Evolutionary conservation across 2,888 invertebrate genomes (phyloP).

Genomic region (Lymantria monacha): DNA sequence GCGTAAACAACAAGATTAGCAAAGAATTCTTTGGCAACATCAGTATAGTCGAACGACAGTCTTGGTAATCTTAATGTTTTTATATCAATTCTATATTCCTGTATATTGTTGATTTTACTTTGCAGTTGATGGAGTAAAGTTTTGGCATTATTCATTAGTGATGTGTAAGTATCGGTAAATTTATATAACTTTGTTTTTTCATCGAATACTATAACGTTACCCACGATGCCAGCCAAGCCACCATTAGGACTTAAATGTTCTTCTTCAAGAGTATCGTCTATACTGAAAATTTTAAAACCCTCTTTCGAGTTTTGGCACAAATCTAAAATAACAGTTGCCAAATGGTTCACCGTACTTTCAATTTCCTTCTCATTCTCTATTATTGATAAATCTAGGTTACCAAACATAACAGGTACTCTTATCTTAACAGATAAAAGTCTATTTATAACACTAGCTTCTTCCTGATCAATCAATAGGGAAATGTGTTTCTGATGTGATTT

Average conservation of each 20-base stretch:
- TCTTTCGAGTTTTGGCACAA: slow-evolving; percentile 3
- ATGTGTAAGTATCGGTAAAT: slow-evolving; percentile 7
- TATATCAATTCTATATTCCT: slow-evolving; percentile 10
- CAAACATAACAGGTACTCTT: slow-evolving; percentile 9
- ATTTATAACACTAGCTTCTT: background rate
- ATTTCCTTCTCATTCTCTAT: slow-evolving; percentile 2
- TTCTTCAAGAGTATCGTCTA: no score
- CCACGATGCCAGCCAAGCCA: background rate
- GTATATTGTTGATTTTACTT: slow-evolving; percentile 1
- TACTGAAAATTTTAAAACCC: background rate
- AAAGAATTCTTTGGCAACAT: slow-evolving; percentile 13
- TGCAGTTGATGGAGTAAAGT: slow-evolving; percentile 2
- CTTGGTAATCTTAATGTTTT: slow-evolving; percentile 17
- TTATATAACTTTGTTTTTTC: slow-evolving; percentile 11
- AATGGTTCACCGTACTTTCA: slow-evolving; percentile 3
- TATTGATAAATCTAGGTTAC: slow-evolving; percentile 12
- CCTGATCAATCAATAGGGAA: no score
- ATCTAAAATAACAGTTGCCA: background rate
- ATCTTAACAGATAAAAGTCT: background rate
- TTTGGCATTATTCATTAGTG: slow-evolving; percentile 8
- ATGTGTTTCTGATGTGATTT: no score
- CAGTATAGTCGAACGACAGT: slow-evolving; percentile 9
- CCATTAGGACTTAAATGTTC: background rate
- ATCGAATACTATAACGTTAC: slow-evolving; percentile 17
- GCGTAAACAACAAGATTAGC: background rate